A percentile compares a stretch with the other conserved stretches of the same genome.
Conservation (phyloP, 1,140 invertebrate species). For the Bombus vancouverensis region DNA sequence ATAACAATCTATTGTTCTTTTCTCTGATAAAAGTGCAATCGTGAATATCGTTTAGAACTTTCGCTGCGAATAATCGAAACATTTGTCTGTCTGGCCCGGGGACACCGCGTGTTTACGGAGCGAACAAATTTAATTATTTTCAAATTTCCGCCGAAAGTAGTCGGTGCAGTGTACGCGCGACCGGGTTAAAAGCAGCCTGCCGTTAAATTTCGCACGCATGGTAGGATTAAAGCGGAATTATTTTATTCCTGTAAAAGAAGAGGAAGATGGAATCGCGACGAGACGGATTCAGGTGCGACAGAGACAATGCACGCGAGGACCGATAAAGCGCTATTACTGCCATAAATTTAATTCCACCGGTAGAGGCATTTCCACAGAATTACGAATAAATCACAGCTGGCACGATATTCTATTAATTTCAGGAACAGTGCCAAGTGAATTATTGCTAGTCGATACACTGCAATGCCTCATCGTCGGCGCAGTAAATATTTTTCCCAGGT, state of each 20-base stretch:
- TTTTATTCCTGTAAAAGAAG: constrained; percentile 36
- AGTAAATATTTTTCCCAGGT: constrained; percentile 52
- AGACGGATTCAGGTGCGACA: not conserved
- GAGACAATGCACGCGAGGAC: not conserved
- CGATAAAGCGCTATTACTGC: constrained; percentile 39
- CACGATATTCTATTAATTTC: constrained; percentile 67
- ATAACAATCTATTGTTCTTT: not conserved
- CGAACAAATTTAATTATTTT: constrained; percentile 40
- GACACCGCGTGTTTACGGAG: not conserved
- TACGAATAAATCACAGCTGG: constrained; percentile 62
- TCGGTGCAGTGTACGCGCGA: too few relatives aligned
- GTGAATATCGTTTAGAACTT: not conserved
- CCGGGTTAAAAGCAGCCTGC: constrained; percentile 33
- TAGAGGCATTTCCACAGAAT: constrained; percentile 52
- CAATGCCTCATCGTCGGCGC: constrained; percentile 30
- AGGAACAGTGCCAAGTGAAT: constrained; percentile 55
- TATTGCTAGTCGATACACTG: constrained; percentile 53
- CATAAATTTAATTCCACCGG: constrained; percentile 52
- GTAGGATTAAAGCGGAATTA: constrained; percentile 39
- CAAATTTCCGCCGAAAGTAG: constrained; percentile 34
- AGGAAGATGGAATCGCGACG: not conserved
- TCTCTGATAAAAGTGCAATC: not conserved
- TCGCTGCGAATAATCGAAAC: constrained; percentile 12
- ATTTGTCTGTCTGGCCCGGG: not conserved
- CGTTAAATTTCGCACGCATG: constrained; percentile 41